Conservation (phyloP, 1,140 invertebrate species). For the Pseudomyrmex flavicornis region DNA sequence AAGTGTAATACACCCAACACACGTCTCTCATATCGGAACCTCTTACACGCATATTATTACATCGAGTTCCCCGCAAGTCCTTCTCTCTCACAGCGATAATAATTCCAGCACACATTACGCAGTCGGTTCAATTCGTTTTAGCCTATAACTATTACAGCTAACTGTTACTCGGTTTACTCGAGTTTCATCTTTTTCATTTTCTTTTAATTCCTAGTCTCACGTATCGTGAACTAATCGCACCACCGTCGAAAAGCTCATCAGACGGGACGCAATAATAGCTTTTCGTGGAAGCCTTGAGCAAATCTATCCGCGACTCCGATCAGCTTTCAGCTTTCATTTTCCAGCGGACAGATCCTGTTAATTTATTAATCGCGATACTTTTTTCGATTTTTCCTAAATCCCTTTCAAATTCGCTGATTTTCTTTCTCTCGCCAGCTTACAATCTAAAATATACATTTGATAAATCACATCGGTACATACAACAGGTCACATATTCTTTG, state of each 20-base stretch:
- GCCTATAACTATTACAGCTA: slow-evolving; percentile 61
- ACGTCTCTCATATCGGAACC: neutral
- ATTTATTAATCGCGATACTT: slow-evolving; percentile 52
- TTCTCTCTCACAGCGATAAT: slow-evolving; percentile 25
- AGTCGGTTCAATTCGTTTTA: slow-evolving; percentile 63
- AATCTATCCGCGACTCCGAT: slow-evolving; percentile 39
- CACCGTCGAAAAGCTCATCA: slow-evolving; percentile 61
- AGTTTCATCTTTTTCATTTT: slow-evolving; percentile 27
- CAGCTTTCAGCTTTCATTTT: neutral
- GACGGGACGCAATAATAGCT: slow-evolving; percentile 71
- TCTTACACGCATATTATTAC: slow-evolving; percentile 4
- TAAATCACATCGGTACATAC: slow-evolving; percentile 13
- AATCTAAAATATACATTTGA: slow-evolving; percentile 19
- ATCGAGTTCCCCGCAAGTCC: slow-evolving; percentile 13
- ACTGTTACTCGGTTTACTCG: slow-evolving; percentile 48
- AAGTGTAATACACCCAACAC: slow-evolving; percentile 39
- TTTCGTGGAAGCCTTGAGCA: slow-evolving; percentile 69
- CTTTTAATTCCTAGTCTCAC: slow-evolving; percentile 57
- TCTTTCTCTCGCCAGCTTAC: slow-evolving; percentile 8
- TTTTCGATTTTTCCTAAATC: neutral
- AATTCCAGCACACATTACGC: slow-evolving; percentile 62
- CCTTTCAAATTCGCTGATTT: slow-evolving; percentile 4
- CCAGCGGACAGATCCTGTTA: slow-evolving; percentile 41
- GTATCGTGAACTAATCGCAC: slow-evolving; percentile 66
- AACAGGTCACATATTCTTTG: neutral